Evolutionary conservation across 2,113 vertebrate species (phyloP), one percentile per base, ranked within the genome.

Genomic region (Tenebrosternarchus preto): DNA sequence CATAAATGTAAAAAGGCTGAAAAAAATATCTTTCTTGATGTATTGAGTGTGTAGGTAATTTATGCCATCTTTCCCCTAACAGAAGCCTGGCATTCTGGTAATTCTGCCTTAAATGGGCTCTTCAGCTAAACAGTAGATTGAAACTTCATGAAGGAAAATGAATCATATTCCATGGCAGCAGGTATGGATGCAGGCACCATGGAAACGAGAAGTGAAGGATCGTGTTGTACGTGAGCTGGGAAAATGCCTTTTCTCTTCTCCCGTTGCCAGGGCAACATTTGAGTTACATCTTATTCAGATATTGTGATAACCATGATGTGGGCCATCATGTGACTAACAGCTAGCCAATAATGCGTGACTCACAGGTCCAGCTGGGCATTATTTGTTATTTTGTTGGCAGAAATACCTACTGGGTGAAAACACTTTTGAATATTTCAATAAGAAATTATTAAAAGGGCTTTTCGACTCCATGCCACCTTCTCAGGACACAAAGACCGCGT

Each of bases 211-310:
- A 66, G 63, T 31, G 16, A 33, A 29, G 29, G 12, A 33, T 66
- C 16, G 20, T 31, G 25, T 63, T 17, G 60, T 63, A 12, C 60
- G 17, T 31, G 63, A 33, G 64, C 64, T 66, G 63, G 63, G 31
- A 66, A 33, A 66, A 33, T 27, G 60, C 25, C 60, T 63, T 29
- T 29, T 63, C 64, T 39, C 36, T 22, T 22, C 64, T 68, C 31
- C 33, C 3, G 64, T 68, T 68, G 64, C 33, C 64, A 68, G 33
- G 64, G 64, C 64, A 68, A 68, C 63, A 66, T 31, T 33, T 29
- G 27, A 33, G 63, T 66, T 66, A 66, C 63, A 66, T 27, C 31
- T 68, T 4, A n/a, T 68, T 68, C 64, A 36, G 31, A 68, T 68
- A 39, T 68, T 39, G 33, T 68, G 64, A 39, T n/a, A 68, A 22